Percentiles rank a stretch among this genome's conserved stretches.
Conservation (phyloP, 2,888 invertebrate genomes). For the Selenia dentaria region DNA sequence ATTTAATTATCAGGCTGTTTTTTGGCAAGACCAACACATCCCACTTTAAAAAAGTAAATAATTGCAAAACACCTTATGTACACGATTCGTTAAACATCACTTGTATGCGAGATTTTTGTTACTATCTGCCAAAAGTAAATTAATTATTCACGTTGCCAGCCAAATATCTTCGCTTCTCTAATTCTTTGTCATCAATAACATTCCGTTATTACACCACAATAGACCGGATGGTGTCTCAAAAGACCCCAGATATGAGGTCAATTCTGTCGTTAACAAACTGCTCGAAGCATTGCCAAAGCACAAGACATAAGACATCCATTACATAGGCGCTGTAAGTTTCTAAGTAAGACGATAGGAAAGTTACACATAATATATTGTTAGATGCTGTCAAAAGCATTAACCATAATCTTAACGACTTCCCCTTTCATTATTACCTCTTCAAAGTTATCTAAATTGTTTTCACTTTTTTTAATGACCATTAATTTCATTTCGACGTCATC, state of each 20-base stretch:
- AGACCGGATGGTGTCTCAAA: conserved; percentile 15
- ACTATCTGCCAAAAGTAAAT: background rate
- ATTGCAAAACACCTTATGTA: background rate
- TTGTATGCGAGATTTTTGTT: background rate
- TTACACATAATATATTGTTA: conserved; percentile 14
- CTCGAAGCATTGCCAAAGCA: conserved; percentile 16
- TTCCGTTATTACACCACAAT: conserved; percentile 13
- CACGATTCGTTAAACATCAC: background rate
- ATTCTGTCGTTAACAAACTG: conserved; percentile 18
- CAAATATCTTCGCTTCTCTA: background rate
- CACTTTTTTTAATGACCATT: conserved; percentile 51
- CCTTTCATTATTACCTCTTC: conserved; percentile 39
- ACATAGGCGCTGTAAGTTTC: conserved; percentile 15
- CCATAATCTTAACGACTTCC: conserved; percentile 43
- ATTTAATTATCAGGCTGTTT: background rate
- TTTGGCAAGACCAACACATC: conserved; percentile 3
- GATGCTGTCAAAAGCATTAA: conserved; percentile 19
- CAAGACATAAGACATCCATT: conserved; percentile 4
- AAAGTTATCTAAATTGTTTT: conserved; percentile 57
- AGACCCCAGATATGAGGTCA: conserved; percentile 18
- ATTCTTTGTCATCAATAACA: conserved; percentile 2
- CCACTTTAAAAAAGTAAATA: background rate
- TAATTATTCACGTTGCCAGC: background rate
- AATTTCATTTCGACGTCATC: conserved; percentile 41
- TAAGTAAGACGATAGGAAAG: conserved; percentile 10